Evolutionary conservation across 2,113 vertebrate species (phyloP).

Genomic region (Seriola quinqueradiata): DNA sequence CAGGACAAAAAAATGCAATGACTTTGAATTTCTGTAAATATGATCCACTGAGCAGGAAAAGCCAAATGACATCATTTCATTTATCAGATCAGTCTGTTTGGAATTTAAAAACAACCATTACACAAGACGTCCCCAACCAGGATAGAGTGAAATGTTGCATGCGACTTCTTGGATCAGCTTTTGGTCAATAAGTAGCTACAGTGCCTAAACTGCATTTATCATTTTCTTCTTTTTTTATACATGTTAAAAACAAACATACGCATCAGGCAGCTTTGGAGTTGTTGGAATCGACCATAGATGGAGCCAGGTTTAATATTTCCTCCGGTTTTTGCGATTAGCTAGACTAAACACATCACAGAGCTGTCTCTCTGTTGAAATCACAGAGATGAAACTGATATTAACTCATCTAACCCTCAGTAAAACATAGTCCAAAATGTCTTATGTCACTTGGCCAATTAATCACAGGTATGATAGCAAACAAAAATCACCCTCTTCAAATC

Average conservation of each 20-base stretch:
- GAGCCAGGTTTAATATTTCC: too few relatives aligned
- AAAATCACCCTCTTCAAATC: neutral
- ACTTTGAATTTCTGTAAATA: neutral
- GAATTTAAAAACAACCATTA: constrained; percentile 23
- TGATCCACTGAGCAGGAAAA: neutral
- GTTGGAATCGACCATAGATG: neutral
- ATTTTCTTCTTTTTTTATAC: neutral
- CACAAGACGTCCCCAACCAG: neutral
- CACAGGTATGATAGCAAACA: neutral
- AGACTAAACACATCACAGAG: neutral
- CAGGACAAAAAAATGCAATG: neutral
- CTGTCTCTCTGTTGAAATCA: too few relatives aligned
- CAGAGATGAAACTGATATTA: neutral
- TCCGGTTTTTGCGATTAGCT: neutral
- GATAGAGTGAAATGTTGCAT: neutral
- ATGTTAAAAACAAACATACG: too few relatives aligned
- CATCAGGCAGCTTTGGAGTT: neutral
- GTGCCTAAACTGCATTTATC: neutral
- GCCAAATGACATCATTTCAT: constrained; percentile 16
- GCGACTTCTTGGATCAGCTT: neutral
- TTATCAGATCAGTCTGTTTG: neutral
- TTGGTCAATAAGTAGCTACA: constrained; percentile 14
- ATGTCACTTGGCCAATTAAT: neutral
- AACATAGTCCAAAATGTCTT: constrained; percentile 1
- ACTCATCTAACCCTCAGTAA: neutral